phyloP scores from a whole-genome alignment of 2,888 invertebrate genomes.

The Stenichneumon culpator region DNA sequence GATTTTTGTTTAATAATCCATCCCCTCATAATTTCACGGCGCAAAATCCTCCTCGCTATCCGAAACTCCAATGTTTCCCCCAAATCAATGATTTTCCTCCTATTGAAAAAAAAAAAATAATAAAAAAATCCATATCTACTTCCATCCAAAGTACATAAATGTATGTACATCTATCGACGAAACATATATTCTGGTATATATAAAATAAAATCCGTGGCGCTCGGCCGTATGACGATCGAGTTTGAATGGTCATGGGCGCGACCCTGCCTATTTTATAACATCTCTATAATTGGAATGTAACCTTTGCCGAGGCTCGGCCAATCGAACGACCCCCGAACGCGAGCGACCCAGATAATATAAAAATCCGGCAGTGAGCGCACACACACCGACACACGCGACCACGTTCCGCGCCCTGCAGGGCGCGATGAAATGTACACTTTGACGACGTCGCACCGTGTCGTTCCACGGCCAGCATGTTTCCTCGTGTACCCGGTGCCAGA shows the following conservation, averaged over 20 bases:
- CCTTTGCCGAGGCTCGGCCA: conserved; percentile 75
- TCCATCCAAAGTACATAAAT: too few species aligned
- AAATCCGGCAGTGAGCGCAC: conserved; percentile 42
- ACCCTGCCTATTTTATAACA: conserved; percentile 73
- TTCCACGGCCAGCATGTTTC: background rate
- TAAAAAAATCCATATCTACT: too few species aligned
- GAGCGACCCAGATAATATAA: conserved; percentile 75
- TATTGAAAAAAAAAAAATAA: too few species aligned
- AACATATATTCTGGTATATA: conserved; percentile 9
- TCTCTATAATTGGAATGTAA: conserved; percentile 81
- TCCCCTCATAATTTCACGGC: too few species aligned
- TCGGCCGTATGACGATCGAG: conserved; percentile 39
- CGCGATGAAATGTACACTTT: conserved; percentile 38
- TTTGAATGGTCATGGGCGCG: conserved; percentile 64
- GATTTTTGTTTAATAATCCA: too few species aligned
- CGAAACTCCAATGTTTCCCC: too few species aligned
- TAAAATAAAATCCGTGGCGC: background rate
- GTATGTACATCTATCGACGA: conserved; percentile 10
- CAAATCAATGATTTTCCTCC: too few species aligned
- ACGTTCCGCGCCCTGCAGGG: conserved; percentile 7
- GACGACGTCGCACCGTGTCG: conserved; percentile 6
- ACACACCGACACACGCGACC: background rate
- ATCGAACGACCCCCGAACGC: conserved; percentile 72
- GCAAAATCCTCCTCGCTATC: too few species aligned
- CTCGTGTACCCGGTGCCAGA: background rate